These are phyloP conservation scores for Apteryx owenii DNA, from an alignment of 2,113 vertebrate species.

Conservation along the genomic window DNA sequence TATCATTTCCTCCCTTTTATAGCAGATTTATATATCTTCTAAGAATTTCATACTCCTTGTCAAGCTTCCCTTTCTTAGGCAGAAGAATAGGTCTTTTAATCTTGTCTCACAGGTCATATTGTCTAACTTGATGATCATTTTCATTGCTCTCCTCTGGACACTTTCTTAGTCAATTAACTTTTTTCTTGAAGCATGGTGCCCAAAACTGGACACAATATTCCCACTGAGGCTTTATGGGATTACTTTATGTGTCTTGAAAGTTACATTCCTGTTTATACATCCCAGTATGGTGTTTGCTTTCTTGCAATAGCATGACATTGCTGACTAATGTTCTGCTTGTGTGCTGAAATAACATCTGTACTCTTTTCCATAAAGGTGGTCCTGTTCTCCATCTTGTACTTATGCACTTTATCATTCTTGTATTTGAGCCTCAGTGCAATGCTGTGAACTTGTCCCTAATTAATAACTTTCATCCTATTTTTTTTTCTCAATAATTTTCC, in stretches of 20 bases:
- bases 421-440: background rate
- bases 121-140: background rate
- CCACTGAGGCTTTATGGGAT: background rate
- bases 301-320: background rate
- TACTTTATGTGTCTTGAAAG: background rate
- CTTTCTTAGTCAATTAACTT: background rate
- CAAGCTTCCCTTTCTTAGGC: background rate
- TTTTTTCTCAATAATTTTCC: background rate
- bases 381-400: background rate
- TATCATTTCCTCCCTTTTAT: background rate
- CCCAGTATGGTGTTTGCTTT: background rate
- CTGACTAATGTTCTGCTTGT: background rate
- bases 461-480: background rate
- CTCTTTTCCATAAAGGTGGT: background rate
- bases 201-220: background rate
- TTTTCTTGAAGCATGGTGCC: background rate
- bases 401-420: background rate
- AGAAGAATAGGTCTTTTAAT: background rate
- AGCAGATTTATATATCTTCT: background rate
- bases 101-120: background rate
- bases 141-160: background rate
- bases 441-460: background rate
- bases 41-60: background rate
- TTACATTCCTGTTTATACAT: background rate
- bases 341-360: background rate